Conservation (phyloP, 2,888 invertebrate species). For the Pachydiplax longipennis region DNA sequence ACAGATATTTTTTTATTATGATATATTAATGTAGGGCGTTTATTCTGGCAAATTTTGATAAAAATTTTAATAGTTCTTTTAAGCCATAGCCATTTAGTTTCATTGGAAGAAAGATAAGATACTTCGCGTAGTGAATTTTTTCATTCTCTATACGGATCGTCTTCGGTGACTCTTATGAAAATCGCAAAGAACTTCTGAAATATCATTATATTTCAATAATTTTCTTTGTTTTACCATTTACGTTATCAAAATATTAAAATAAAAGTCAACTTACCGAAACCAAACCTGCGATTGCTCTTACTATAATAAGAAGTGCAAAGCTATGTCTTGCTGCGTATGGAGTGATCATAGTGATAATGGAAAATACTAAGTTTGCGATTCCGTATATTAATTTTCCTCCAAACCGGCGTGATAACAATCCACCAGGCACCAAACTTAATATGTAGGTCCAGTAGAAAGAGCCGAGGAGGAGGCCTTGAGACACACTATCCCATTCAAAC, state of each 20-base stretch:
- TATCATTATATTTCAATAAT: no score
- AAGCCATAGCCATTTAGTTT: no score
- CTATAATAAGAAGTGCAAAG: slow-evolving; percentile 9
- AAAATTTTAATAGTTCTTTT: no score
- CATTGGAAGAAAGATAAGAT: no score
- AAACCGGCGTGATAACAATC: slow-evolving; percentile 37
- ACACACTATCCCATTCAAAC: slow-evolving; percentile 45
- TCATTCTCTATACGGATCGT: no score
- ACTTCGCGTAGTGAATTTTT: neutral
- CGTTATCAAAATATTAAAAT: no score
- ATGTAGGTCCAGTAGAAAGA: slow-evolving; percentile 48
- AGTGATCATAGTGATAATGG: slow-evolving; percentile 41
- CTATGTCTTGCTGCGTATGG: slow-evolving; percentile 46
- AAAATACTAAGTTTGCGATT: slow-evolving; percentile 44
- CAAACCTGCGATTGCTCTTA: slow-evolving; percentile 46
- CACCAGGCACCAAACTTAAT: slow-evolving; percentile 47
- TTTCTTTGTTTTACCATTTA: no score
- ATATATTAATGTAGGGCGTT: no score
- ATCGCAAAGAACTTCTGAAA: no score
- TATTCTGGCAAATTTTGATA: no score
- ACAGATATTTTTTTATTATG: no score
- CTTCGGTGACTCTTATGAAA: no score
- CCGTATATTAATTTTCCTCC: slow-evolving; percentile 47
- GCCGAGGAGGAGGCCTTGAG: slow-evolving; percentile 47
- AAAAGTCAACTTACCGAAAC: slow-evolving; percentile 22